Base-by-base conservation (phyloP, 1,140 invertebrate species). In the Leptopilina boulardi region DNA sequence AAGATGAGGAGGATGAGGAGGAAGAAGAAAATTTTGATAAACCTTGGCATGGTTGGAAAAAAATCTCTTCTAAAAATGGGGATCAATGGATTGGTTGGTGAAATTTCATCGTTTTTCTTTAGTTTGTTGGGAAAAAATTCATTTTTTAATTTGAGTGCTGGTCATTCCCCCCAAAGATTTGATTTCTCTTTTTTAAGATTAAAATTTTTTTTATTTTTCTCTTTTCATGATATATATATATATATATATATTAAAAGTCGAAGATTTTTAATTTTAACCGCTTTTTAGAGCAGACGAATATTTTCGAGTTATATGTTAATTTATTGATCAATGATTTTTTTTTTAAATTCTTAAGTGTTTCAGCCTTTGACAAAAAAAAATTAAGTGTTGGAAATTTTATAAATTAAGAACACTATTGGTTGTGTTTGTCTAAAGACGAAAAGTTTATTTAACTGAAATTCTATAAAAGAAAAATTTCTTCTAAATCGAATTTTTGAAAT, bases 1-100 rank as follows among this genome's bases (percentile, higher is more conserved):
- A n/a, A n/a, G n/a, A n/a, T n/a, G n/a, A n/a, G n/a, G n/a, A n/a
- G n/a, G n/a, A n/a, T n/a, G n/a, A n/a, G n/a, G n/a, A n/a, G n/a
- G n/a, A n/a, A 11, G 85, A 86, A 38, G 77, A 85, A 44, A 86
- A 87, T 73, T 76, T 83, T 10, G 80, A 88, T 34, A 81, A 71
- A 47, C 86, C 86, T 13, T 88, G 87, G 88, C 87, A 89, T 77
- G 90, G 89, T 10, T 90, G 90, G 87, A 87, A 86, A 73, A 88
- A 90, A 81, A 82, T 66, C 21, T 15, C 23, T n/a, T 66, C 59
- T 23, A 23, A 66, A 66, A 34, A 66, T 85, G 34, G 82, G 75
- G 38, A 77, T 72, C 4, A 82, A 84, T 88, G 86, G 86, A 76
- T 84, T 38, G 87, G 87, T 4, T 87, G 85, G 85, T 86, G 81